Evolutionary conservation across 1,140 invertebrate species (phyloP).

Genomic region (Hestina assimilis): DNA sequence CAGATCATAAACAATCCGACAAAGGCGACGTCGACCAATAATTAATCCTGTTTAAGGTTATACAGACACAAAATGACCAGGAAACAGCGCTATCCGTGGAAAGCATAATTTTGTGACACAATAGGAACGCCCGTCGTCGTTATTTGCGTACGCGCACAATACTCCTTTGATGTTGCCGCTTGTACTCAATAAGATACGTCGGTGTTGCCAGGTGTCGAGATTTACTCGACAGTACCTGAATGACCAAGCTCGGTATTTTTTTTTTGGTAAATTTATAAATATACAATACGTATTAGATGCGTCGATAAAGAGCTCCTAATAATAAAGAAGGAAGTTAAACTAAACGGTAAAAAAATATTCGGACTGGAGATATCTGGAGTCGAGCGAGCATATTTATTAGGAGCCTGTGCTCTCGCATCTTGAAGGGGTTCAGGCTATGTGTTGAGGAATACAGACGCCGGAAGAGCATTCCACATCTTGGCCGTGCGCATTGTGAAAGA

Average conservation of each 20-base stretch:
- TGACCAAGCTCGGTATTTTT: not conserved
- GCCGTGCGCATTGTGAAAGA: too few species aligned
- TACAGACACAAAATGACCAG: conserved; percentile 21
- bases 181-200: not conserved
- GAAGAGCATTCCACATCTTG: too few species aligned
- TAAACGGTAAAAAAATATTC: too few species aligned
- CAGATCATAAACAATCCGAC: conserved; percentile 18
- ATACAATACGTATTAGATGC: too few species aligned
- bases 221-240: conserved; percentile 3
- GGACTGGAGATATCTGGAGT: too few species aligned
- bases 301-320: too few species aligned
- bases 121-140: conserved; percentile 31
- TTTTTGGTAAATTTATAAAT: too few species aligned
- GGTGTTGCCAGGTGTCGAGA: not conserved
- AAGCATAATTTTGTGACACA: conserved; percentile 36
- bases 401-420: too few species aligned
- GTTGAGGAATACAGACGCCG: too few species aligned
- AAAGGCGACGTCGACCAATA: conserved; percentile 17
- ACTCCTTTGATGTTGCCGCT: conserved; percentile 37
- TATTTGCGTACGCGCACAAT: conserved; percentile 32
- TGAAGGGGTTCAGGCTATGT: too few species aligned
- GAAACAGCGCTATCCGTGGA: conserved; percentile 27
- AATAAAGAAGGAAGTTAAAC: too few species aligned
- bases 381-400: too few species aligned
- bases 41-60: conserved; percentile 30